Base-by-base conservation (phyloP, 2,888 invertebrate species). In the Drosophila leonis region DNA sequence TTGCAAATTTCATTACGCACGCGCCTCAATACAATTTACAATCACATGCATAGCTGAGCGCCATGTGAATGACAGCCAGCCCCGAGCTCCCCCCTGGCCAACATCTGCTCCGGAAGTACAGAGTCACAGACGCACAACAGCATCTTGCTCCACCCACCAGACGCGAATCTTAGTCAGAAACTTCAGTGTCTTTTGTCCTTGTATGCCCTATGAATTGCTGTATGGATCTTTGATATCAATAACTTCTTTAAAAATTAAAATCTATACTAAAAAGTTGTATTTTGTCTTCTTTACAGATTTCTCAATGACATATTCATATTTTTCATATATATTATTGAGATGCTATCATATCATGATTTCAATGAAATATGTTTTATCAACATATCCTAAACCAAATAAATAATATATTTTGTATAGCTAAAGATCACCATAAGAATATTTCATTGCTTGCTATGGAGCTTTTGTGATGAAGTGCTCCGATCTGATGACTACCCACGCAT, bases 21-120 rank as follows among this genome's bases (percentile, higher is more conserved):
- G 74, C 85, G 85, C 80, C 76, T 70, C 82, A 75, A 88, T 88
- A 88, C 82, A 78, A 84, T 82, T 87, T 84, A 87, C 87, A 83
- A 84, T 87, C 87, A 82, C 74, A 83, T 83, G 87, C 83, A 84
- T 72, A 84, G 78, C 84, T 83, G 83, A 78, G 75, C 71, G 81
- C 52, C 75, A 68, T 69, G 84, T 74, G 87, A 87, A 61, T 79
- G 83, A 86, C 87, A 83, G 69, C 41, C 59, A 41, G 44, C 39
- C 41, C 52, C 31, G 1, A 3, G 18, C n/a, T 27, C 1, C 18
- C 31, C 6, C 29, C 37, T 1, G 5, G 10, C 15, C 5, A 0
- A 35, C 35, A 15, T 15, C 18, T 37, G 27, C 24, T 52, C n/a
- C 20, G 52, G 27, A 67, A 29, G 13, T 24, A 41, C 20, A 24